Conservation (phyloP, 2,797 vertebrate species). For the Pseudochirops corinnae region DNA sequence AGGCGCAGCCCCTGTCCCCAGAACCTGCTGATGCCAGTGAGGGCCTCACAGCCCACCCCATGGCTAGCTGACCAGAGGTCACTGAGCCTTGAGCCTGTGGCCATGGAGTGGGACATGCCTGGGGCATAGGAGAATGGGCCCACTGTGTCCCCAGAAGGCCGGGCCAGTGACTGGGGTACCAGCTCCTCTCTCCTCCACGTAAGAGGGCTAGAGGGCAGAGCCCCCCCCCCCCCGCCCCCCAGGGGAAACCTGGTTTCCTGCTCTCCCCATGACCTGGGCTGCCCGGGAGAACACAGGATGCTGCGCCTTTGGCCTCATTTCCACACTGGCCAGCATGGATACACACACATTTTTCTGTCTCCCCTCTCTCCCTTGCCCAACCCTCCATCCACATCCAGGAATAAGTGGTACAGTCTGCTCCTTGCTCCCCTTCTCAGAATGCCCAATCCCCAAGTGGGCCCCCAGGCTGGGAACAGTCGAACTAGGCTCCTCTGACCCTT, state of each 20-base stretch:
- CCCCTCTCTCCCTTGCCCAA: not conserved
- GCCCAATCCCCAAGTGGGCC: no score
- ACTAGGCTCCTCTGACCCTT: not conserved
- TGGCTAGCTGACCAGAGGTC: not conserved
- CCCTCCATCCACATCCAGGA: not conserved
- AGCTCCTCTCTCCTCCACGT: not conserved
- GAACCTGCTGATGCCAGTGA: no score
- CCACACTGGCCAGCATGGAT: not conserved
- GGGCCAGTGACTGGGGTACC: no score
- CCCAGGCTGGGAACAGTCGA: not conserved
- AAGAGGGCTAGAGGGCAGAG: fast-evolving
- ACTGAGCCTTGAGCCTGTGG: not conserved
- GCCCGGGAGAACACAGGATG: fast-evolving
- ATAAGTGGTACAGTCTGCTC: not conserved
- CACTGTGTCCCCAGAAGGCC: not conserved
- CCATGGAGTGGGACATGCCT: not conserved
- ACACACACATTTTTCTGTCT: no score
- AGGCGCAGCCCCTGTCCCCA: not conserved
- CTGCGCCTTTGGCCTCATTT: not conserved
- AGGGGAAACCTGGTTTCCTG: not conserved
- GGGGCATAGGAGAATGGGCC: not conserved
- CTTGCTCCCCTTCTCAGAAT: not conserved
- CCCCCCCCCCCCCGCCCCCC: not conserved
- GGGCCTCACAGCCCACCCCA: no score
- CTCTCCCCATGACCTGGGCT: fast-evolving